Evolutionary conservation across 1,140 invertebrate species (phyloP).

Genomic region (Hycleus phaleratus): DNA sequence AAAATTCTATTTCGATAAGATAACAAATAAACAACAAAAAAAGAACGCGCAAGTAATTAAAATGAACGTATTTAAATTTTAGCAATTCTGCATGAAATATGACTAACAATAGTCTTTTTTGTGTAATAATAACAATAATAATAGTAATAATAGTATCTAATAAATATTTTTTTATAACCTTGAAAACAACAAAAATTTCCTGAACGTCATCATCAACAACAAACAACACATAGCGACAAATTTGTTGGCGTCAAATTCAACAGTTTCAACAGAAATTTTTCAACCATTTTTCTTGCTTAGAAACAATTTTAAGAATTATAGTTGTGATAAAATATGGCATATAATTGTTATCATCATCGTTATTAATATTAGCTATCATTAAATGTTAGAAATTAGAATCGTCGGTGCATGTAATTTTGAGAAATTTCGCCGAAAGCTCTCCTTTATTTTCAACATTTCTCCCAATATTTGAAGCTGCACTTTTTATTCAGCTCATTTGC

Average conservation of each 20-base stretch:
- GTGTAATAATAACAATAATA: neutral
- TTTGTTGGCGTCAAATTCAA: neutral
- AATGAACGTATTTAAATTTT: neutral
- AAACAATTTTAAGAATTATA: neutral
- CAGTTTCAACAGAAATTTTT: neutral
- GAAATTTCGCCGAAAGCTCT: slow-evolving; percentile 26
- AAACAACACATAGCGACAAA: neutral
- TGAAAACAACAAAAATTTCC: neutral
- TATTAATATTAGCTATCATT: too few relatives aligned
- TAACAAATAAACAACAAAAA: neutral
- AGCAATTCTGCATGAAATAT: neutral
- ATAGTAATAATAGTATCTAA: neutral
- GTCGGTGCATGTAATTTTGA: slow-evolving; percentile 14
- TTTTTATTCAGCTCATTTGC: too few relatives aligned
- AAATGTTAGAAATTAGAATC: neutral
- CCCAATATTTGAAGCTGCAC: too few relatives aligned
- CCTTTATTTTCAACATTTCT: too few relatives aligned
- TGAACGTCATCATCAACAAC: neutral
- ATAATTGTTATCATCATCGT: neutral
- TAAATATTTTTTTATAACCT: neutral
- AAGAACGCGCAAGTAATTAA: neutral
- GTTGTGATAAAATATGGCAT: neutral
- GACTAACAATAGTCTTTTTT: neutral
- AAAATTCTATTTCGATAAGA: neutral
- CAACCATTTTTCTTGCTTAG: neutral